Evolutionary conservation across 2,113 vertebrate species (phyloP).

Genomic region (Bos javanicus): DNA sequence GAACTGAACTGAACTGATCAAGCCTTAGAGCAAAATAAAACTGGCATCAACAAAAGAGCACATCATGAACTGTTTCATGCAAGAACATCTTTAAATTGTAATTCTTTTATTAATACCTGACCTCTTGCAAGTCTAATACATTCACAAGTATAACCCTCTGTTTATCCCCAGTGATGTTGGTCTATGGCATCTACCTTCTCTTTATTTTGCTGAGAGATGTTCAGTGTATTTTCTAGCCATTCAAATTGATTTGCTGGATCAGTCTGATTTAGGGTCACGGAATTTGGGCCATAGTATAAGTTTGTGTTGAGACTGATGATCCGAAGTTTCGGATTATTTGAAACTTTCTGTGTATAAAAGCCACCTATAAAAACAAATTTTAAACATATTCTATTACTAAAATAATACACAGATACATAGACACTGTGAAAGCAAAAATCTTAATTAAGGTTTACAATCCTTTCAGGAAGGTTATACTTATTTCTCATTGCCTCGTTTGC

Average conservation of each 20-base stretch:
- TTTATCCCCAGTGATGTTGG: neutral
- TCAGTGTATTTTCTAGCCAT: slow-evolving; percentile 85
- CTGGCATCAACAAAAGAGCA: neutral
- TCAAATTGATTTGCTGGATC: slow-evolving; percentile 90
- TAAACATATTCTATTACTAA: slow-evolving; percentile 1
- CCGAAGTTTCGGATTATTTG: slow-evolving; percentile 79
- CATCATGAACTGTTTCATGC: neutral
- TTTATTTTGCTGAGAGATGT: slow-evolving; percentile 79
- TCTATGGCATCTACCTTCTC: slow-evolving; percentile 82
- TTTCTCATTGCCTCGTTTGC: neutral
- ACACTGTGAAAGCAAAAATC: neutral
- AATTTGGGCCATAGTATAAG: slow-evolving; percentile 92
- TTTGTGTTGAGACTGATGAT: slow-evolving; percentile 96
- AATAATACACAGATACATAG: neutral
- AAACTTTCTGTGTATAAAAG: slow-evolving; percentile 92
- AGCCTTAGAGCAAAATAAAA: neutral
- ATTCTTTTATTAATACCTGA: neutral
- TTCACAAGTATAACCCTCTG: neutral
- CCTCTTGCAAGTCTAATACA: neutral
- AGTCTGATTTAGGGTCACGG: slow-evolving; percentile 84
- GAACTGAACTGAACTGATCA: neutral
- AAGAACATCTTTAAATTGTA: slow-evolving; percentile 14
- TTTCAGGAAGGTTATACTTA: neutral
- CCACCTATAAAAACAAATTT: slow-evolving; percentile 86
- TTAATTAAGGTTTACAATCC: neutral